Evolutionary conservation across 2,113 vertebrate species (phyloP), one percentile per base, ranked within the genome.

Genomic region (Addax nasomaculatus): DNA sequence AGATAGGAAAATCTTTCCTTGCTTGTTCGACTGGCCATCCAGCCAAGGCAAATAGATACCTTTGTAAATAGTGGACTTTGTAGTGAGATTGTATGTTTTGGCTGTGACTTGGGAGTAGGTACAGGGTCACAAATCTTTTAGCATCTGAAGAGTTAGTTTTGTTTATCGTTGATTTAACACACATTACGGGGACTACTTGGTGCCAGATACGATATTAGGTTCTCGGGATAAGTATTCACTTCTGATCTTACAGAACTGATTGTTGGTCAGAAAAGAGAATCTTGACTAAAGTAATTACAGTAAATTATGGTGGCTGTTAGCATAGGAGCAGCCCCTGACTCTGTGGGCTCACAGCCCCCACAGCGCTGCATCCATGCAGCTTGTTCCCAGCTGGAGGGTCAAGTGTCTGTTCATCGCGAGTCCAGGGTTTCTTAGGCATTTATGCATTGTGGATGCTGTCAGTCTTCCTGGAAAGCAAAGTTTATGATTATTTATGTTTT

Each of bases 381-480:
- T 87, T 57, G 5, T 64, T 33, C 33, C 5, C 25, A 43, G 2
- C 49, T 33, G 39, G 86, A 67, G 11, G n/a, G 89, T 85, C 49
- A 85, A 15, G n/a, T 93, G 80, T 97, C 55, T 47, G 3, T 83
- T 85, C 85, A 70, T 29, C 12, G 2, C 30, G 21, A 43, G 60
- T 89, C 83, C 12, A 85, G 2, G 36, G 23, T 70, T 86, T 79
- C 76, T 79, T 55, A 79, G 67, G 62, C 60, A 73, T 89, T 91
- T 92, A 33, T 95, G 53, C 21, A 7, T 83, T 60, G 33, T 79
- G 25, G 12, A 86, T 83, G 73, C 49, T 64, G 9, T 29, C 36
- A 85, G 30, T 60, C 81, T 97, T 92, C 29, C 23, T 92, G 33
- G 62, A 94, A 96, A 95, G 90, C 55, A 93, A 89, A 93, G 33